Evolutionary conservation across 2,113 vertebrate species (phyloP), one percentile per base, ranked within the genome.

Genomic region (Leptodactylus fuscus): DNA sequence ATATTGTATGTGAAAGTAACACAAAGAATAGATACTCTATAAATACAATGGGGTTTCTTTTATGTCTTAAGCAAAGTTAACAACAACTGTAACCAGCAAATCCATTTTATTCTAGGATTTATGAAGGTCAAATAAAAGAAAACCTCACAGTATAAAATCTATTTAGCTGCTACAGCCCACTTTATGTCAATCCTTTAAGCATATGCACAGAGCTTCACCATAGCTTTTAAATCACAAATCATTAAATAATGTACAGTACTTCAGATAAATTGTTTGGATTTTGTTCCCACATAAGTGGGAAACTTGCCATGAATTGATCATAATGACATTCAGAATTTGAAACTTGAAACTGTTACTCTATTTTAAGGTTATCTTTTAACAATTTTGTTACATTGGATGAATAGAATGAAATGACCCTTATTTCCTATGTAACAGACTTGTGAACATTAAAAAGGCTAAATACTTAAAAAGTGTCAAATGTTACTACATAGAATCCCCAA

Each of bases 171-270:
- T 10, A 8, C 41, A 24, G 36, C n/a, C 70, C 38, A 34, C 74
- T 48, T 75, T 29, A 75, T 49, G 18, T 27, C 24, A 27, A 48
- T 49, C 71, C 71, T 44, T 49, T 75, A 48, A 75, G 11, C 71
- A 48, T 75, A 75, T 75, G 71, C 74, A 53, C 48, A 53, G 74
- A 34, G 29, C 8, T 77, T 77, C 48, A 34, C 74, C 48, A 53
- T 51, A 77, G 74, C 48, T 53, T 77, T 77, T 77, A 49, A 34
- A 51, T 53, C 48, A 53, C 48, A 51, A 11, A 34, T 53, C 74
- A 77, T 53, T 77, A 77, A 53, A 76, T 48, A 34, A 51, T 53
- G 48, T 36, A 53, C 48, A 53, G 29, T 77, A 34, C 74, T 34
- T 53, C 22, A 11, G 16, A 77, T 77, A 53, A 77, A 53, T 34